phyloP scores from a whole-genome alignment of 2,113 vertebrate species.

The Leptodactylus fuscus region DNA sequence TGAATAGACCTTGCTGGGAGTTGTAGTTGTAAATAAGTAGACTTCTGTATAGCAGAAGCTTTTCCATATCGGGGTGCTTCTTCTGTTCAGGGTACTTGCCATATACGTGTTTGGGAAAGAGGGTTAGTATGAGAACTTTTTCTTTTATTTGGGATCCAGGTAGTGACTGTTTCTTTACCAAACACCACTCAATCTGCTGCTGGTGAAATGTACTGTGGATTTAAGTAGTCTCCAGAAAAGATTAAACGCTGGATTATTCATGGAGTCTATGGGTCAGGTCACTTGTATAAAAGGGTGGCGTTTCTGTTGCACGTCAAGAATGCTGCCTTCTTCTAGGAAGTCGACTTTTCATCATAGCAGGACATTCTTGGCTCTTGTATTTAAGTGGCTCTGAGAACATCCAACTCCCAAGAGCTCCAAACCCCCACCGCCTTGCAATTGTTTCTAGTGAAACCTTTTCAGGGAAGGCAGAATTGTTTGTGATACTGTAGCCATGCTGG shows the following conservation, averaged over 20 bases:
- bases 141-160: too few species aligned
- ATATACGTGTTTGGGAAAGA: too few species aligned
- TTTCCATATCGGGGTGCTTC: too few species aligned
- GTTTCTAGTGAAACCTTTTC: constrained; percentile 11
- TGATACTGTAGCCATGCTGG: background rate
- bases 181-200: background rate
- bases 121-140: too few species aligned
- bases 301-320: background rate
- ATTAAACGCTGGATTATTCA: background rate
- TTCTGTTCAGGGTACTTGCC: too few species aligned
- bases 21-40: too few species aligned
- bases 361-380: constrained; percentile 19
- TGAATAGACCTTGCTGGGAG: too few species aligned
- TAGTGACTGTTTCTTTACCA: too few species aligned
- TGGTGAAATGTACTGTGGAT: background rate
- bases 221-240: background rate
- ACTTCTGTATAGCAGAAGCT: too few species aligned
- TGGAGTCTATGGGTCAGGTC: constrained; percentile 38
- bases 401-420: background rate
- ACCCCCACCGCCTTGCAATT: background rate
- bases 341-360: background rate
- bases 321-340: constrained; percentile 21
- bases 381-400: background rate
- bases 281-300: constrained; percentile 31
- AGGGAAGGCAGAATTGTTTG: background rate